A percentile compares a stretch with the other conserved stretches of the same genome.
Evolutionary conservation across 1,140 invertebrate genomes (phyloP).

Genomic region (Solenopsis fugax): DNA sequence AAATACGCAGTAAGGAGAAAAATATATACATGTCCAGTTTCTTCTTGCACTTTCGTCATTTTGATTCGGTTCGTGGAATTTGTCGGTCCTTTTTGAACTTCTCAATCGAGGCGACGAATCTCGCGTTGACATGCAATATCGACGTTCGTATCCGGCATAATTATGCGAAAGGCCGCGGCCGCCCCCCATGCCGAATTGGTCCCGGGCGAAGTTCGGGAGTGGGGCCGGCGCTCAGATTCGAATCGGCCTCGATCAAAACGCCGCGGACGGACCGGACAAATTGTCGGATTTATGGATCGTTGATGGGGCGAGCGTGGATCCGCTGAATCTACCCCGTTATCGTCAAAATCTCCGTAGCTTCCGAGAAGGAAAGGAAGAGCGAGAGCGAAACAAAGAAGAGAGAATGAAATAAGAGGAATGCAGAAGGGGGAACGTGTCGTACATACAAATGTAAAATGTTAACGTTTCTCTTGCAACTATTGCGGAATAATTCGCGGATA

Average conservation of each 20-base stretch:
- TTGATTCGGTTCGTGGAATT: background rate
- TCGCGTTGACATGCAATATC: constrained; percentile 70
- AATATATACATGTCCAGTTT: background rate
- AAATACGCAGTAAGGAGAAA: background rate
- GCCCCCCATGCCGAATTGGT: constrained; percentile 14
- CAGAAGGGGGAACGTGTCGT: constrained; percentile 41
- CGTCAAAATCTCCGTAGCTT: constrained; percentile 83
- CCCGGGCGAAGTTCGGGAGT: constrained; percentile 13
- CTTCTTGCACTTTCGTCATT: background rate
- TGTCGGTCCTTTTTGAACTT: background rate
- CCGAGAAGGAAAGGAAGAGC: constrained; percentile 75
- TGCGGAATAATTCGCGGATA: constrained; percentile 38
- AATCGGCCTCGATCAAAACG: constrained; percentile 85
- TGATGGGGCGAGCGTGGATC: constrained; percentile 77
- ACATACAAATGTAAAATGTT: constrained; percentile 72
- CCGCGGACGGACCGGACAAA: constrained; percentile 82
- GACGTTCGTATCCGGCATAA: constrained; percentile 78
- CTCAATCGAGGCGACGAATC: constrained; percentile 30
- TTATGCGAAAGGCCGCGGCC: constrained; percentile 79
- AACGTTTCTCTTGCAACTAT: constrained; percentile 11
- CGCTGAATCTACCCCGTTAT: constrained; percentile 80
- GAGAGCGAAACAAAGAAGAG: constrained; percentile 60
- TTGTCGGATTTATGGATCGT: constrained; percentile 85
- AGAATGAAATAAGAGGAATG: constrained; percentile 31
- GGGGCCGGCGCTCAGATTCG: constrained; percentile 71